These are phyloP conservation scores for Bufo bufo DNA, from an alignment of 2,113 vertebrate genomes.

Conservation along the genomic window DNA sequence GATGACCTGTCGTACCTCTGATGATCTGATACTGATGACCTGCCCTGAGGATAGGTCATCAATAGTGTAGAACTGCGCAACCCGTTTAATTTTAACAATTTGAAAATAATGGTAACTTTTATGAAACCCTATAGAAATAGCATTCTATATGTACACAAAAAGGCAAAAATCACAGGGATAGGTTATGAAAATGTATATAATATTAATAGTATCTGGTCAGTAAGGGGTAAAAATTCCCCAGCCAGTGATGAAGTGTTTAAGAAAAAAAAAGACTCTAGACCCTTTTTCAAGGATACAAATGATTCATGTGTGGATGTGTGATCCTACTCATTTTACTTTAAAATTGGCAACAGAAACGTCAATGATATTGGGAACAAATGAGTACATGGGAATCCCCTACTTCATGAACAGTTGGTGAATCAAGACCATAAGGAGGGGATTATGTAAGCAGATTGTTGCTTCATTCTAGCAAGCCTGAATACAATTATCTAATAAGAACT, in stretches of 20 bases:
- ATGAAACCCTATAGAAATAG: no score
- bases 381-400: slow-evolving; percentile 5
- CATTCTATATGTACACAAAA: no score
- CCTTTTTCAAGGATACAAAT: not conserved
- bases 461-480: not conserved
- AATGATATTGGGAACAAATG: not conserved
- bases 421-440: not conserved
- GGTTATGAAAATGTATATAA: no score
- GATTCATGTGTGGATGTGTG: not conserved
- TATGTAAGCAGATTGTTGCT: not conserved
- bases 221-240: no score
- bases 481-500: not conserved
- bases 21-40: no score
- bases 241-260: not conserved
- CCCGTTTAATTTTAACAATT: no score
- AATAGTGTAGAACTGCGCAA: no score
- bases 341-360: not conserved
- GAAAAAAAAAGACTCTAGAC: not conserved
- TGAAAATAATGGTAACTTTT: no score
- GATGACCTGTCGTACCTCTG: no score
- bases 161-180: no score
- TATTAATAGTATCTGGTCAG: no score
- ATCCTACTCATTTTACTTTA: not conserved
- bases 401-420: slow-evolving; percentile 4
- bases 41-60: no score